Percentiles rank a stretch among this genome's conserved stretches.
These are phyloP conservation scores for Sebastes iracundus DNA, from an alignment of 2,797 vertebrate genomes.

Conservation along the genomic window DNA sequence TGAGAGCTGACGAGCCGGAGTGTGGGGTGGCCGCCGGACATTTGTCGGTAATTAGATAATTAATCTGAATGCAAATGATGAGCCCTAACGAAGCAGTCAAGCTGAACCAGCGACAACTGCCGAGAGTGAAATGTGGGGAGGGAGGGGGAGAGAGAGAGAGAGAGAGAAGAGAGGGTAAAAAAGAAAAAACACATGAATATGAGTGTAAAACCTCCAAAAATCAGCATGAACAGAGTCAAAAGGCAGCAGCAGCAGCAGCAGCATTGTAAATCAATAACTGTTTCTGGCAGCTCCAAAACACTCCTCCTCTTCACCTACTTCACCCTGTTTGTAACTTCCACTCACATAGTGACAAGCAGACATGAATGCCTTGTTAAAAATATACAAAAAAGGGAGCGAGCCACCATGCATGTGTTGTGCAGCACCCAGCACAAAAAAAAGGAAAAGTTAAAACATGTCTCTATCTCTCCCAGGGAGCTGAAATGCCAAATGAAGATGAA, in stretches of 20 bases:
- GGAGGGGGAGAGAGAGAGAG: background rate
- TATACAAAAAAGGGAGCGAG: conserved; percentile 47
- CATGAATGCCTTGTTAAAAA: conserved; percentile 67
- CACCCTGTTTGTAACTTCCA: conserved; percentile 44
- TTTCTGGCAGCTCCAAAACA: conserved; percentile 47
- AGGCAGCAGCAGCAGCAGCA: conserved; percentile 24
- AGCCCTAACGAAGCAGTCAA: conserved; percentile 99
- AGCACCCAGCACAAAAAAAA: conserved; percentile 22
- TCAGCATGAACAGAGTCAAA: conserved; percentile 38
- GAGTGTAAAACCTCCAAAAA: conserved; percentile 55
- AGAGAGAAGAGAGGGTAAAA: background rate
- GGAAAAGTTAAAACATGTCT: background rate
- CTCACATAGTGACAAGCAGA: conserved; percentile 54
- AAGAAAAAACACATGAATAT: conserved; percentile 65
- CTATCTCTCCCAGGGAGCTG: conserved; percentile 33
- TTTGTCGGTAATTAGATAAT: conserved; percentile 99
- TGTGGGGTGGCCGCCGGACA: conserved; percentile 98
- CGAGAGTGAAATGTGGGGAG: conserved; percentile 84
- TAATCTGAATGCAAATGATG: conserved; percentile 99
- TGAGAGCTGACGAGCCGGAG: conserved; percentile 98
- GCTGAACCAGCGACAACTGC: conserved; percentile 95
- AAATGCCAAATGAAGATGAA: conserved; percentile 62
- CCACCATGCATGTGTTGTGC: conserved; percentile 27
- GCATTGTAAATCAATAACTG: conserved; percentile 62
- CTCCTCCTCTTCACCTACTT: background rate